These are phyloP conservation scores for Globia sparganii DNA, from an alignment of 2,888 invertebrate species.

Conservation along the genomic window DNA sequence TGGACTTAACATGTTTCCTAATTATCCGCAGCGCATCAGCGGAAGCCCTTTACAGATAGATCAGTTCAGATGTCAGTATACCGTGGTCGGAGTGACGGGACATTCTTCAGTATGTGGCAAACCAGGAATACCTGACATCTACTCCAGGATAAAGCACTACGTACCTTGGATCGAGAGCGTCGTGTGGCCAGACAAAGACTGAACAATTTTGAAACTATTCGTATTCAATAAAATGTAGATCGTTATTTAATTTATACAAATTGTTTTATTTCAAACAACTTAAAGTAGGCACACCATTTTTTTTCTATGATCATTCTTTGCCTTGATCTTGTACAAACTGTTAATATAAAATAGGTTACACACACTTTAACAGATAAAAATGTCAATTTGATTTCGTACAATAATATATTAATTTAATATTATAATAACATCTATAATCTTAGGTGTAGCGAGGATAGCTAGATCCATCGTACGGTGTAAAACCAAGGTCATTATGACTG, in stretches of 20 bases:
- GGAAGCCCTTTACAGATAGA: slow-evolving; percentile 65
- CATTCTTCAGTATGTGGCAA: slow-evolving; percentile 82
- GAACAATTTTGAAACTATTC: slow-evolving; percentile 22
- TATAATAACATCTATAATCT: neutral
- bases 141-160: slow-evolving; percentile 89
- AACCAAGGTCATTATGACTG: neutral
- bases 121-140: slow-evolving; percentile 86
- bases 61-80: slow-evolving; percentile 83
- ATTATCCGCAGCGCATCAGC: slow-evolving; percentile 30
- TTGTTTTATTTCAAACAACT: slow-evolving; percentile 13
- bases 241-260: neutral
- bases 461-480: neutral
- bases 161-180: slow-evolving; percentile 90
- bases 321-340: neutral
- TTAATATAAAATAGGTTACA: neutral
- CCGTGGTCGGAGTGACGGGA: slow-evolving; percentile 87
- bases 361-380: slow-evolving; percentile 5
- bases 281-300: too few relatives aligned
- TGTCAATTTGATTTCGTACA: neutral
- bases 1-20: neutral
- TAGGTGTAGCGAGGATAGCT: neutral
- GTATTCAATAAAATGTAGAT: slow-evolving; percentile 20
- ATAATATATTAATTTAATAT: slow-evolving; percentile 11
- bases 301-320: neutral
- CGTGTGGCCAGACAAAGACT: slow-evolving; percentile 87